These are phyloP conservation scores for Sipha flava DNA, from an alignment of 1,140 invertebrate species.

Conservation along the genomic window DNA sequence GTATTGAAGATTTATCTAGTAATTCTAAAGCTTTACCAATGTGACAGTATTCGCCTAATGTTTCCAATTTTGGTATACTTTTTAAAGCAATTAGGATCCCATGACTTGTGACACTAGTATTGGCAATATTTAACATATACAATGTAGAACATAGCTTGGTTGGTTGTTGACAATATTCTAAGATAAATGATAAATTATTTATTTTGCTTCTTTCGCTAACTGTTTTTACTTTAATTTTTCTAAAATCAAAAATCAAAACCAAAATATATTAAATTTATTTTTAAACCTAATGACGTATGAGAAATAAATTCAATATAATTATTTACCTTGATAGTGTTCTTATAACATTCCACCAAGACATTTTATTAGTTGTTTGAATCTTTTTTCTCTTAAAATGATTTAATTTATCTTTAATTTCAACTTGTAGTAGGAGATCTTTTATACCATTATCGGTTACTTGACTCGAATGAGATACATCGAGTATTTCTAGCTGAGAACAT, in stretches of 20 bases:
- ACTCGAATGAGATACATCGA: slow-evolving; percentile 47
- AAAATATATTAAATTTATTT: background rate
- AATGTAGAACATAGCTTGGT: slow-evolving; percentile 46
- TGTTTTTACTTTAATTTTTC: background rate
- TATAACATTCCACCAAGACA: background rate
- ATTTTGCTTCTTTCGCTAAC: slow-evolving; percentile 34
- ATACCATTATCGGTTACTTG: slow-evolving; percentile 47
- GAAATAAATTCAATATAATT: background rate
- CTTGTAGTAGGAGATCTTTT: slow-evolving; percentile 45
- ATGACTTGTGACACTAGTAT: slow-evolving; percentile 45
- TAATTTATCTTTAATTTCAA: slow-evolving; percentile 44
- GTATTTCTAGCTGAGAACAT: slow-evolving; percentile 44
- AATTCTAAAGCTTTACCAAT: slow-evolving; percentile 46
- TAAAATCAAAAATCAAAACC: background rate
- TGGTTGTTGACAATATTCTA: slow-evolving; percentile 45
- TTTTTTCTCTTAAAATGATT: background rate
- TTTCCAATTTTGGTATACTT: slow-evolving; percentile 45
- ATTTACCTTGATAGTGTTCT: background rate
- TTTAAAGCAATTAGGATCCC: slow-evolving; percentile 45
- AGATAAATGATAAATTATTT: slow-evolving; percentile 41
- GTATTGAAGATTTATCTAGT: slow-evolving; percentile 38
- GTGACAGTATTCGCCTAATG: slow-evolving; percentile 47
- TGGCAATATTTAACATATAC: slow-evolving; percentile 45
- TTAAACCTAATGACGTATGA: background rate
- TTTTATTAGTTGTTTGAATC: background rate